These are phyloP conservation scores for Scaptodrosophila latifasciaeformis DNA, from an alignment of 2,888 invertebrate species.

Conservation along the genomic window DNA sequence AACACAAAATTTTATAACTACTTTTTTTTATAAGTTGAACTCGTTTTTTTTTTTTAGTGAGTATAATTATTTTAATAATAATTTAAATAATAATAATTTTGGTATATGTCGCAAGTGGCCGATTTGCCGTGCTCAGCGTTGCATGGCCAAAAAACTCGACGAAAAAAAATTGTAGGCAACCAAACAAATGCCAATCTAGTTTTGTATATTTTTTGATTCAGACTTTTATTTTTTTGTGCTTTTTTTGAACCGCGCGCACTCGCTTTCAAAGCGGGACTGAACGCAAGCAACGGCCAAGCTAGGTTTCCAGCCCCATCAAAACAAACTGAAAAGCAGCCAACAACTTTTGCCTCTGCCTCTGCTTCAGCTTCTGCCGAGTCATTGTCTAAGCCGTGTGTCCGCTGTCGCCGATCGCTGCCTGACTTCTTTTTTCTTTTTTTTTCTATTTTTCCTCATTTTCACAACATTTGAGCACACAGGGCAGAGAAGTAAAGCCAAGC, in stretches of 20 bases:
- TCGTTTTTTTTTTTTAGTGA: conserved; percentile 8
- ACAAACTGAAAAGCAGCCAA: no score
- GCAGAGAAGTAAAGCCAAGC: no score
- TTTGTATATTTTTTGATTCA: no score
- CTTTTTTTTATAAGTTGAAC: conserved; percentile 24
- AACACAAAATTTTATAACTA: no score
- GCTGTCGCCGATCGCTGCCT: no score
- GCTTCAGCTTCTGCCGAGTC: conserved; percentile 39
- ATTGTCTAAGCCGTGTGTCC: conserved; percentile 47
- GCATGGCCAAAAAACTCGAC: conserved; percentile 17
- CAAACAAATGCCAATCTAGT: conserved; percentile 34
- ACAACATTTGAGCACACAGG: conserved; percentile 43
- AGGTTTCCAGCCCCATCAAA: neutral
- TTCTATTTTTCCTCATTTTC: conserved; percentile 64
- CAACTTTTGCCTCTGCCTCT: conserved; percentile 3
- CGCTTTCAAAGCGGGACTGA: conserved; percentile 5
- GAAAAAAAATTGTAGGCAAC: neutral
- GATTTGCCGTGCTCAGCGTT: conserved; percentile 35
- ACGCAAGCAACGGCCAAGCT: conserved; percentile 31
- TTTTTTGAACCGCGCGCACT: neutral
- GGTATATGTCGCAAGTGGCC: conserved; percentile 8
- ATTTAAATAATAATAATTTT: conserved; percentile 42
- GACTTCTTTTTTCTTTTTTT: no score
- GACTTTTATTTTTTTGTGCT: neutral
- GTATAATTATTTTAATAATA: conserved; percentile 19